Conservation (phyloP, 1,140 invertebrate genomes). For the Melitaea cinxia region DNA sequence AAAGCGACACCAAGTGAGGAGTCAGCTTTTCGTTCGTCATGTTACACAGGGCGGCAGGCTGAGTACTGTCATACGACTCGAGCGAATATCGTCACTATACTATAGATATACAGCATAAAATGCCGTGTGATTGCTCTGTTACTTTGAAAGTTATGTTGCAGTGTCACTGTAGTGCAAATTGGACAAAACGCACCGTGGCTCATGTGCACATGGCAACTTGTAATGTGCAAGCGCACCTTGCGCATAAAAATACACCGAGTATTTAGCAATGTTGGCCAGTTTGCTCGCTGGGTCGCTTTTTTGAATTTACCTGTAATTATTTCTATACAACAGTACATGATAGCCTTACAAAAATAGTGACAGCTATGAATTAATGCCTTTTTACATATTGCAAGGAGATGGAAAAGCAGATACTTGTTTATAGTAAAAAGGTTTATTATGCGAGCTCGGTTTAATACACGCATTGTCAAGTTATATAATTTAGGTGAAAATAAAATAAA, state of each 20-base stretch:
- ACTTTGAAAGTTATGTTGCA: not conserved
- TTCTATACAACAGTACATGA: slow-evolving; percentile 2
- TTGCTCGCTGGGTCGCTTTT: slow-evolving; percentile 17
- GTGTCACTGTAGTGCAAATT: slow-evolving; percentile 26
- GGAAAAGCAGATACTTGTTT: not conserved
- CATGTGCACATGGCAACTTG: slow-evolving; percentile 38
- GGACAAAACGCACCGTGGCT: slow-evolving; percentile 40
- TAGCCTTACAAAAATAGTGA: not conserved
- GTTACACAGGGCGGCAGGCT: slow-evolving; percentile 8
- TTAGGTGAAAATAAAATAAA: no score
- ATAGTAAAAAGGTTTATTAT: no score
- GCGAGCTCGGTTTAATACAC: no score
- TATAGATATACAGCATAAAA: not conserved
- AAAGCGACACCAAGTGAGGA: slow-evolving; percentile 52
- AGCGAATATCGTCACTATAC: slow-evolving; percentile 5
- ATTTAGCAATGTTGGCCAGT: slow-evolving; percentile 24
- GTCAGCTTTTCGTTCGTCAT: slow-evolving; percentile 51
- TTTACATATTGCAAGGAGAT: not conserved
- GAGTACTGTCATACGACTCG: not conserved
- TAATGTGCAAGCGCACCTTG: slow-evolving; percentile 48
- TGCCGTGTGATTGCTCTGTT: not conserved
- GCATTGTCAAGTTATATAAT: no score
- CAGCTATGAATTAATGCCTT: not conserved
- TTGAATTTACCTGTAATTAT: slow-evolving; percentile 18
- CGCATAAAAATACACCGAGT: slow-evolving; percentile 42